These are phyloP conservation scores for Dasypus novemcinctus DNA, from an alignment of 2,113 vertebrate species.

Conservation along the genomic window DNA sequence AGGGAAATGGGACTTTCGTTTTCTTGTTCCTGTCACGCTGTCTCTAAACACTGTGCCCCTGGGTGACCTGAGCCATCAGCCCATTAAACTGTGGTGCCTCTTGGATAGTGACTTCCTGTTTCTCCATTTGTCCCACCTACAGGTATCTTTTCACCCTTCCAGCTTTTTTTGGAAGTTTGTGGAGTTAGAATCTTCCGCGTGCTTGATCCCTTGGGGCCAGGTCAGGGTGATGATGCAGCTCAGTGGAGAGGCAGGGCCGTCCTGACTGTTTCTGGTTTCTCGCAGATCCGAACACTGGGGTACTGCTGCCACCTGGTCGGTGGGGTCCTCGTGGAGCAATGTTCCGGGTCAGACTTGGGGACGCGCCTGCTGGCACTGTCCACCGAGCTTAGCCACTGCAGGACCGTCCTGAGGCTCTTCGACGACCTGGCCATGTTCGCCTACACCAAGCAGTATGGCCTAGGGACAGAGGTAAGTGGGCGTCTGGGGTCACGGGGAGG, in stretches of 20 bases:
- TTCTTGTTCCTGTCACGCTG: neutral
- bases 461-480: conserved; percentile 88
- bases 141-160: neutral
- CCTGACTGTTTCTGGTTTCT: conserved; percentile 26
- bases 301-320: conserved; percentile 93
- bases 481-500: neutral
- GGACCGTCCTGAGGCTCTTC: conserved; percentile 92
- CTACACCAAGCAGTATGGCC: conserved; percentile 89
- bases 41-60: neutral
- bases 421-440: conserved; percentile 92
- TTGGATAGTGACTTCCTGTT: neutral
- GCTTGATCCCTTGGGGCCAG: rapidly evolving
- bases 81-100: neutral
- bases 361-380: conserved; percentile 88
- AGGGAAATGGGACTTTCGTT: neutral
- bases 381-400: conserved; percentile 91
- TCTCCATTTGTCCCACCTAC: neutral
- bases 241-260: rapidly evolving
- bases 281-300: conserved; percentile 88
- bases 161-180: neutral
- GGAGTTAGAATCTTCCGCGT: neutral
- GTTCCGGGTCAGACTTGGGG: conserved; percentile 79
- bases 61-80: neutral
- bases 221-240: neutral
- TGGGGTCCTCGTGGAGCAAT: conserved; percentile 82